These are phyloP conservation scores for Dendroctonus valens DNA, from an alignment of 1,140 invertebrate species.

Conservation along the genomic window DNA sequence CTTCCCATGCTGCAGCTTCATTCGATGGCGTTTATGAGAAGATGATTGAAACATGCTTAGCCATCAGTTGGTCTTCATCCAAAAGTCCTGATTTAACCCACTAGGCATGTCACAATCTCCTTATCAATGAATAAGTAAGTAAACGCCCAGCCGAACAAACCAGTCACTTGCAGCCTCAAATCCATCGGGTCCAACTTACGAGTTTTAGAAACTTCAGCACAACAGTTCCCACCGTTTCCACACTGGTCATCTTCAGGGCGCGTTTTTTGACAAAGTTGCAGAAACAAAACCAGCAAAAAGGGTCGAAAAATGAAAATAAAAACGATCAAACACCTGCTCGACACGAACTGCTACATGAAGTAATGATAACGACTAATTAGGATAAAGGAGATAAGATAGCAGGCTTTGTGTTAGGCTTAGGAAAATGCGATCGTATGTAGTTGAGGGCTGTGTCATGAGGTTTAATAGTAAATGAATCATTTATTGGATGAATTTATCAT, in stretches of 20 bases:
- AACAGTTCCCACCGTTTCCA: conserved; percentile 35
- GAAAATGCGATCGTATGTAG: conserved; percentile 3
- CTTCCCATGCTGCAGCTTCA: too few relatives aligned
- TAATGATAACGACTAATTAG: conserved; percentile 27
- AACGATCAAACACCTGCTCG: conserved; percentile 23
- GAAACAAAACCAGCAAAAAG: conserved; percentile 34
- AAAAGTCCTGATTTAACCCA: background rate
- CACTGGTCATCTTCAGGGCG: conserved; percentile 26
- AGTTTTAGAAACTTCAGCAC: conserved; percentile 34
- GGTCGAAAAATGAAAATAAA: conserved; percentile 4
- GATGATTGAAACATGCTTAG: too few relatives aligned
- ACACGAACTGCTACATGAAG: conserved; percentile 26
- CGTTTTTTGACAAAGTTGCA: conserved; percentile 27
- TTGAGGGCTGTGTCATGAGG: background rate
- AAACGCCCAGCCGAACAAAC: conserved; percentile 17
- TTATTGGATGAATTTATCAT: background rate
- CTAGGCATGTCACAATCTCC: too few relatives aligned
- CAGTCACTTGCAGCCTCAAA: background rate
- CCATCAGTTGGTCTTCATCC: too few relatives aligned
- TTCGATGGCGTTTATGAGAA: too few relatives aligned
- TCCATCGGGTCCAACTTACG: conserved; percentile 22
- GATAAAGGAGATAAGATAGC: conserved; percentile 26
- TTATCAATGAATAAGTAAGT: conserved; percentile 1
- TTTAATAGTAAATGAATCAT: conserved; percentile 1
- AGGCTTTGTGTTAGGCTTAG: conserved; percentile 13